phyloP scores from a whole-genome alignment of 2,888 invertebrate species.

The Sminthurinus aureus region DNA sequence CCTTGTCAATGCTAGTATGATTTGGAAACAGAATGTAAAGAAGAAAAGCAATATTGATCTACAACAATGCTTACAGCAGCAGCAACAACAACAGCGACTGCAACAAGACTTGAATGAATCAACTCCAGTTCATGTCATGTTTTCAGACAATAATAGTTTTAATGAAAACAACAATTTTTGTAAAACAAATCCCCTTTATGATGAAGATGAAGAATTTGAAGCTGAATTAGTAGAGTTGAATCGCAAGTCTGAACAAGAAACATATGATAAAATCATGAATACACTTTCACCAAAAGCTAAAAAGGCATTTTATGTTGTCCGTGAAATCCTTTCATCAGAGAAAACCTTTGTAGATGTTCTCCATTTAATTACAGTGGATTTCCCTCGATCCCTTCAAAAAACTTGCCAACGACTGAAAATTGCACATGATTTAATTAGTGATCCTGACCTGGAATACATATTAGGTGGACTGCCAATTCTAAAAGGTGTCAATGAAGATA shows the following conservation, averaged over 20 bases:
- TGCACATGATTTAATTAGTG: constrained; percentile 63
- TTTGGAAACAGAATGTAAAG: not conserved
- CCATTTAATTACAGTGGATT: constrained; percentile 67
- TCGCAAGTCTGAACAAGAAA: constrained; percentile 13
- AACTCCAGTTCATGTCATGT: constrained; percentile 25
- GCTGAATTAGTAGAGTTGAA: not conserved
- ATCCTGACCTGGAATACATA: constrained; percentile 65
- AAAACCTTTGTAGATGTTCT: constrained; percentile 68
- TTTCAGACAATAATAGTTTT: not conserved
- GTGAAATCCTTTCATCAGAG: constrained; percentile 69
- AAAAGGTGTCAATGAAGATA: constrained; percentile 67
- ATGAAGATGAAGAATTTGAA: constrained; percentile 24
- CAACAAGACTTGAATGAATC: not conserved
- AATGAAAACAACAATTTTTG: not conserved
- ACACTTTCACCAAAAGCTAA: constrained; percentile 59
- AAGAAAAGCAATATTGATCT: not conserved
- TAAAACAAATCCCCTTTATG: not conserved
- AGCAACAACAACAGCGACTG: not conserved
- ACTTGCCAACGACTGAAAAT: constrained; percentile 60
- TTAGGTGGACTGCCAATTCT: constrained; percentile 67
- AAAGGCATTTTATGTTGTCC: constrained; percentile 66
- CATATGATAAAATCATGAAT: not conserved
- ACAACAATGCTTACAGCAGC: too few relatives aligned
- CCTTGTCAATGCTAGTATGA: not conserved
- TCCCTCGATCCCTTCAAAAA: constrained; percentile 64